A percentile compares a stretch with the other conserved stretches of the same genome.
These are phyloP conservation scores for Leucophenga maculata DNA, from an alignment of 2,888 invertebrate species.

Conservation along the genomic window DNA sequence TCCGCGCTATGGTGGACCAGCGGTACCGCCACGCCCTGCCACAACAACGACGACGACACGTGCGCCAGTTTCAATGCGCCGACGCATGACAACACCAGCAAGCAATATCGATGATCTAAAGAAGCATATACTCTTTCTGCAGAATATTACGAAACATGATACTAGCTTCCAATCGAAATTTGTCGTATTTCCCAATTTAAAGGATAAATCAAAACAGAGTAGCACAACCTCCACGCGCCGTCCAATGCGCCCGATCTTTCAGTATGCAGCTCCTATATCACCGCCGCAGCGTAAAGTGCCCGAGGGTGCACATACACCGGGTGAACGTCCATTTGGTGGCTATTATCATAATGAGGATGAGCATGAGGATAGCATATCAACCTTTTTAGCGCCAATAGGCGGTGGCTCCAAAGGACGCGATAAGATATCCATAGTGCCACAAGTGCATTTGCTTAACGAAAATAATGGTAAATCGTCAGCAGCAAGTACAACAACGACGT, in stretches of 20 bases:
- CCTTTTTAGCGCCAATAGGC: constrained; percentile 51
- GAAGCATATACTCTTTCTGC: constrained; percentile 71
- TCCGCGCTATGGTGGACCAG: constrained; percentile 52
- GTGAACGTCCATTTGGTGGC: constrained; percentile 54
- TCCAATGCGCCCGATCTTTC: constrained; percentile 59
- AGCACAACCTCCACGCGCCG: constrained; percentile 43
- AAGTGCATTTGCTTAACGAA: constrained; percentile 69
- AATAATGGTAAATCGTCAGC: constrained; percentile 25
- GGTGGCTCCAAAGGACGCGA: constrained; percentile 47
- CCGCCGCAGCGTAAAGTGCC: constrained; percentile 63
- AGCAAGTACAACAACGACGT: constrained; percentile 33
- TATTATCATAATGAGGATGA: constrained; percentile 62
- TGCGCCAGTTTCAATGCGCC: constrained; percentile 53
- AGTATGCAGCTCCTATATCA: constrained; percentile 65
- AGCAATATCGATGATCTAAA: constrained; percentile 72
- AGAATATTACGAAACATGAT: constrained; percentile 71
- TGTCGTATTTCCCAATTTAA: constrained; percentile 71
- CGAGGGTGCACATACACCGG: constrained; percentile 47
- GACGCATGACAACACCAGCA: constrained; percentile 52
- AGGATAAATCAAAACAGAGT: constrained; percentile 59
- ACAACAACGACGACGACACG: constrained; percentile 47
- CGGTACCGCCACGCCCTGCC: constrained; percentile 39
- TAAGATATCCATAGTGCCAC: constrained; percentile 68
- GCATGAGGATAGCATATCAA: constrained; percentile 52
- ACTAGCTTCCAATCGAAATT: constrained; percentile 72